Base-by-base conservation (phyloP, 2,113 vertebrate species). In the Triplophysa dalaica region DNA sequence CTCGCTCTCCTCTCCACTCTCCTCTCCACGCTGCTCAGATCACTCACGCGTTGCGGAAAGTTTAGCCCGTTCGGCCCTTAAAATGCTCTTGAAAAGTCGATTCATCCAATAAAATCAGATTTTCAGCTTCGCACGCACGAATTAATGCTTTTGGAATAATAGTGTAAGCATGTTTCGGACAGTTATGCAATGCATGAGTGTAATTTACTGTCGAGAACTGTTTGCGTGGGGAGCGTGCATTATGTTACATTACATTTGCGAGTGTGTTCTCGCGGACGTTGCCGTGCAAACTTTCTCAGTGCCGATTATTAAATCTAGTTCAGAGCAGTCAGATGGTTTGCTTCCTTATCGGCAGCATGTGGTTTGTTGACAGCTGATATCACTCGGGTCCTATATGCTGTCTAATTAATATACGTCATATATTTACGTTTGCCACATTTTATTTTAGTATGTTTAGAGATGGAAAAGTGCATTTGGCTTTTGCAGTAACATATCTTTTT, bases 261-360 rank as follows among this genome's bases (percentile, higher is more conserved):
- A 41, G 19, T 41, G 33, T 65, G n/a, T 9, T 65, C 3, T n/a
- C 29, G 12, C 5, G 4, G 38, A 67, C 5, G 11, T 12, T 41
- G 41, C 13, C 5, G 4, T 22, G 21, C 2, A 67, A 13, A 12
- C 12, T 60, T 60, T 26, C 3, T 26, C n/a, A 8, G 41, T 38
- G 17, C 50, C 1, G 7, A 19, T 58, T 22, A 41, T 29, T 8
- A 7, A 13, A 41, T 58, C 17, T 14, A 58, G 19, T 14, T 41
- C 1, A 33, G 4, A 58, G 52, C 7, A 58, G 29, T 60, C 21
- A 26, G 38, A 62, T 50, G 22, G 21, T n/a, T 63, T 41, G 2
- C 22, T 45, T 50, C 48, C 60, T 50, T 75, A 50, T 75, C 41
- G 45, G 58, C 58, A 26, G 58, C 72, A 63, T 48, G 16, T 62